Conservation (phyloP, 2,888 invertebrate species). For the Heteropelma amictum region DNA sequence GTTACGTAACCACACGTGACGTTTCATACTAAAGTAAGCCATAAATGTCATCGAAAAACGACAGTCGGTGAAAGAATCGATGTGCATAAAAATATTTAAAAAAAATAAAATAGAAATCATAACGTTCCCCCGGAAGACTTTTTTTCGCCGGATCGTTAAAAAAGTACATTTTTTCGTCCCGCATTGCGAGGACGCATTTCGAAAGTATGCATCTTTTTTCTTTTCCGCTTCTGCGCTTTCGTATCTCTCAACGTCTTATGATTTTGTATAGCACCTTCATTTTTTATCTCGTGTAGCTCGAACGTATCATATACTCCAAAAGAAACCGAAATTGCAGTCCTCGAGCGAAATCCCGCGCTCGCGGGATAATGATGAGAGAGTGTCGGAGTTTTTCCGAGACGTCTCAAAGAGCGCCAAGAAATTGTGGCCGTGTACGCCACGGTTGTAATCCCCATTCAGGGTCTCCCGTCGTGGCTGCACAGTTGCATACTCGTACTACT, state of each 20-base stretch:
- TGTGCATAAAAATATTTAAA: neutral
- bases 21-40: neutral
- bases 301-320: neutral
- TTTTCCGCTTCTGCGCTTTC: too few species aligned
- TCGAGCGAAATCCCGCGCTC: neutral
- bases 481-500: slow-evolving; percentile 28
- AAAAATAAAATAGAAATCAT: neutral
- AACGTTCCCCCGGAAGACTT: neutral
- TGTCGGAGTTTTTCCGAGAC: slow-evolving; percentile 20
- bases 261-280: neutral
- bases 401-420: slow-evolving; percentile 35
- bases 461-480: slow-evolving; percentile 12
- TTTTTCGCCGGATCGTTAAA: too few species aligned
- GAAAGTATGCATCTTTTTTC: too few species aligned
- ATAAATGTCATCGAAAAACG: neutral
- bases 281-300: neutral
- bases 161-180: neutral
- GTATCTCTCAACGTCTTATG: slow-evolving; percentile 3
- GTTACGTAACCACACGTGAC: too few species aligned
- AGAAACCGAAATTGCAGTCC: neutral
- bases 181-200: too few species aligned
- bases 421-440: slow-evolving; percentile 8
- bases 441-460: slow-evolving; percentile 18
- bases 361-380: slow-evolving; percentile 37
- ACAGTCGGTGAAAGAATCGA: neutral